Base-by-base conservation (phyloP, 2,113 vertebrate species). In the Chaetura pelagica region DNA sequence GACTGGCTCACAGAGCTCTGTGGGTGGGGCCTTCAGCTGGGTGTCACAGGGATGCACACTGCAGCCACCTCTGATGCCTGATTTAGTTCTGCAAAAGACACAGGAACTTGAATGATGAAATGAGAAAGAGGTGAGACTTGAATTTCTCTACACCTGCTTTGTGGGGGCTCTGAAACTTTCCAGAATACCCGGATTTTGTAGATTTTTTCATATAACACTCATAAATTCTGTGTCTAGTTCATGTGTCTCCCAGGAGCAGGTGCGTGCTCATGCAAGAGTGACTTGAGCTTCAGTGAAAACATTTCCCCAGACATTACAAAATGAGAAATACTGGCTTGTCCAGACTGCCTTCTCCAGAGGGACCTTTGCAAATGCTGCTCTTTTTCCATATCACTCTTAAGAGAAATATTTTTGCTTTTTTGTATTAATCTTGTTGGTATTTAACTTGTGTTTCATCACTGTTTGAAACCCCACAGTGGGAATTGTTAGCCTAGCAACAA, bases 231-330 rank as follows among this genome's bases (percentile, higher is more conserved):
- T 42, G 22, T 88, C 20, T 51, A 48, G 57, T 89, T 81, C 75
- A 49, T 11, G 3, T 61, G 38, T 92, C 78, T 95, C 83, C 49
- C 59, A 35, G 40, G 79, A 79, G 76, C 90, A 95, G 83, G 86
- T 94, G 90, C 24, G n/a, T 59, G 63, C 58, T 88, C 55, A 5
- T 62, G 6, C 3, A 17, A 49, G 89, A 77, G 32, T 40, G 54
- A 66, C 74, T 82, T 78, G 21, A 68, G 55, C 93, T 91, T 46
- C 74, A 49, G 52, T 15, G 32, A 0, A 7, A 86, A 40, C 29
- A 2, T 84, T 90, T 95, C 92, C 83, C 75, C 63, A 95, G 94
- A 95, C 57, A 10, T 95, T 90, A 94, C 12, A 16, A 92, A 96
- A 93, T 96, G 75, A 90, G 71, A 76, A 90, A 55, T 57, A 19